These are phyloP conservation scores for Equus quagga DNA, from an alignment of 2,113 vertebrate genomes.

Conservation along the genomic window DNA sequence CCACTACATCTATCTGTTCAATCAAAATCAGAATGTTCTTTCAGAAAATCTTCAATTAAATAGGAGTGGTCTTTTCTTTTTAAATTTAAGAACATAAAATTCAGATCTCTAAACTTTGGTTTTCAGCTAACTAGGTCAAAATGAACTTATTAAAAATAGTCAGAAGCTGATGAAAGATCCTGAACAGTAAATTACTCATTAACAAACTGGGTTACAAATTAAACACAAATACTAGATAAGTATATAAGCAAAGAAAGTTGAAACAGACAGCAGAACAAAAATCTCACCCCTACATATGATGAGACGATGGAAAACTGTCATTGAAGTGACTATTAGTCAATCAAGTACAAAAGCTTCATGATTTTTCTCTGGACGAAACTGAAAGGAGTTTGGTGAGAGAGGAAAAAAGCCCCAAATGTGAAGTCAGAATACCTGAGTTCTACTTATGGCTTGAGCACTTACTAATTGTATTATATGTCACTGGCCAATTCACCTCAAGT, in stretches of 20 bases:
- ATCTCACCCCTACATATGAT: background rate
- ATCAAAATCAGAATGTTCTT: background rate
- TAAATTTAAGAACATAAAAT: slow-evolving; percentile 57
- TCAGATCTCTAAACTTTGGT: background rate
- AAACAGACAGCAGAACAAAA: slow-evolving; percentile 42
- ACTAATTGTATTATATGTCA: background rate
- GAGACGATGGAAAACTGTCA: slow-evolving; percentile 28
- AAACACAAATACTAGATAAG: slow-evolving; percentile 28
- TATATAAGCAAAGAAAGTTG: background rate
- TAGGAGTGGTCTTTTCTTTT: background rate
- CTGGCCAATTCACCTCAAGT: background rate
- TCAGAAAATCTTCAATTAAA: slow-evolving; percentile 39
- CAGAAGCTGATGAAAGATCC: slow-evolving; percentile 31
- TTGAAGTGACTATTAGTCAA: background rate
- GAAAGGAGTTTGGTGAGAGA: background rate
- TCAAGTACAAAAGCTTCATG: background rate
- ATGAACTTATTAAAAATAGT: slow-evolving; percentile 33
- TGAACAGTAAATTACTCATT: slow-evolving; percentile 2
- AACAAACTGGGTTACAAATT: slow-evolving; percentile 8
- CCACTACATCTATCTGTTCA: background rate
- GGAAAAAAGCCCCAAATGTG: background rate
- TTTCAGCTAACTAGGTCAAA: slow-evolving; percentile 9
- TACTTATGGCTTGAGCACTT: background rate
- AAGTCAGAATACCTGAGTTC: background rate
- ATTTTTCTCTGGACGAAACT: slow-evolving; percentile 8